These are phyloP conservation scores for Neopelma chrysocephalum DNA, from an alignment of 2,797 vertebrate species.

Conservation along the genomic window DNA sequence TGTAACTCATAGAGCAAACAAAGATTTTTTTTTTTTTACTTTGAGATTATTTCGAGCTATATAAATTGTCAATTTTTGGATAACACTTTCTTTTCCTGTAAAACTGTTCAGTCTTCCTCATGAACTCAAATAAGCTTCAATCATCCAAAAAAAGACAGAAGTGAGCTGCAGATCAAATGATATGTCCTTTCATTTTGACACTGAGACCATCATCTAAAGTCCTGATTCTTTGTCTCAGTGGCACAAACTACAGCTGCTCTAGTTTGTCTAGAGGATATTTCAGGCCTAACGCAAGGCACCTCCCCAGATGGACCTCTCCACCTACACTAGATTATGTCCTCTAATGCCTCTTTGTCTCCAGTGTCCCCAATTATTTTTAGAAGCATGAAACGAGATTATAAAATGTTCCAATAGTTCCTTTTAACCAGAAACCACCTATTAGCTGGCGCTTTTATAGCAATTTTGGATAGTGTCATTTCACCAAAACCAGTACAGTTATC, in stretches of 20 bases:
- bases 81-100: neutral
- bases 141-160: neutral
- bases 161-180: neutral
- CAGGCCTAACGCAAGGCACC: neutral
- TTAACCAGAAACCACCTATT: neutral
- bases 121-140: neutral
- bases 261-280: neutral
- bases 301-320: neutral
- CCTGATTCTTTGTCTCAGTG: neutral
- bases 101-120: fast-evolving
- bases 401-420: neutral
- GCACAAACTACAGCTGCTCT: neutral
- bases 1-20: neutral
- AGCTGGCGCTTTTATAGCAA: neutral
- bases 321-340: neutral
- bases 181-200: neutral
- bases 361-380: neutral
- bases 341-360: fast-evolving
- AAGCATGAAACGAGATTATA: neutral
- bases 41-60: neutral
- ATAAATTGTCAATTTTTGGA: neutral
- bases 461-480: neutral
- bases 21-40: neutral
- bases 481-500: neutral
- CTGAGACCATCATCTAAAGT: neutral